Conservation (phyloP, 2,113 vertebrate species). For the Takifugu bimaculatus region DNA sequence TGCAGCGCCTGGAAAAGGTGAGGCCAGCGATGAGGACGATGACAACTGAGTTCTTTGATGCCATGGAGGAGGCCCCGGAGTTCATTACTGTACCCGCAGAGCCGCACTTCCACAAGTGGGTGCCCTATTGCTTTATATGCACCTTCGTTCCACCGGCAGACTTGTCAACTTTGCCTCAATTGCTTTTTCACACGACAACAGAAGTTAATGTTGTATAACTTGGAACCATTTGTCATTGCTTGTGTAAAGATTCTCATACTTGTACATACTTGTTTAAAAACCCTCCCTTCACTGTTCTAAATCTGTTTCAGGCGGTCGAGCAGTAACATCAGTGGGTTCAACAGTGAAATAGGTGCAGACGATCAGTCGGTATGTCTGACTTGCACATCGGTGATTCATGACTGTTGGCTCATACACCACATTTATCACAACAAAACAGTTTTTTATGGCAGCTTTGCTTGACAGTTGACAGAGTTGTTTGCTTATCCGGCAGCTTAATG, state of each 20-base stretch:
- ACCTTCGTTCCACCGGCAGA: background rate
- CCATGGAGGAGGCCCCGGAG: conserved; percentile 82
- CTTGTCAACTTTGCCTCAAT: background rate
- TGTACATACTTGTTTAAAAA: background rate
- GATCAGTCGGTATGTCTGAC: conserved; percentile 83
- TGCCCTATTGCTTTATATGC: background rate
- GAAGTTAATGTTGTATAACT: no score
- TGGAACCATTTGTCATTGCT: no score
- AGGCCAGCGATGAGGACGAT: conserved; percentile 90
- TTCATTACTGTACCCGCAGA: conserved; percentile 87
- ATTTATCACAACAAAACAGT: no score
- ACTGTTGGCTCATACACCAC: no score
- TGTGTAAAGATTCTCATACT: no score
- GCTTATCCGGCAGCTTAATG: conserved; percentile 74
- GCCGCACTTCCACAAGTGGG: conserved; percentile 90
- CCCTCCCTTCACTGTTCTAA: background rate
- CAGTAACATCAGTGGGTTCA: conserved; percentile 93
- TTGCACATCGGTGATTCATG: background rate
- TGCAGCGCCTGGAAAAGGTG: conserved; percentile 80
- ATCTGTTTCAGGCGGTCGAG: conserved; percentile 82
- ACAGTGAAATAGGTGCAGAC: conserved; percentile 89
- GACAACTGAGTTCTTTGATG: conserved; percentile 95
- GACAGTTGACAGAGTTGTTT: no score
- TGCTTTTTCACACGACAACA: no score
- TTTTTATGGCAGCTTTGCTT: no score